Base-by-base conservation (phyloP, 1,140 invertebrate genomes). In the Teleogryllus occipitalis region DNA sequence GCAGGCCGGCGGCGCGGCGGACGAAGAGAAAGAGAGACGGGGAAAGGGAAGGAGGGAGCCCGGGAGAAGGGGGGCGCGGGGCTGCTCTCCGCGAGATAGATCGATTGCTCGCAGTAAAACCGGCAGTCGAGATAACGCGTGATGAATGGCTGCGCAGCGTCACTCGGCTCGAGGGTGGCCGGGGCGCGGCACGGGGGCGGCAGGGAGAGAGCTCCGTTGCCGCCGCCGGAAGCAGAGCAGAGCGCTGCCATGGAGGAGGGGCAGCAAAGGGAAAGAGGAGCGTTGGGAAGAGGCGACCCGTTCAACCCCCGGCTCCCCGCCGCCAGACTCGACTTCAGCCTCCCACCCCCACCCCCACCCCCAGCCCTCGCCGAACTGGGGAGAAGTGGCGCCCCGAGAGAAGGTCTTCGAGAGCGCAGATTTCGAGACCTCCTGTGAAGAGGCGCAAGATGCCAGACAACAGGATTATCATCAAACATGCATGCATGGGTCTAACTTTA, bases 91-190 rank as follows among this genome's bases (percentile, higher is more conserved):
- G 75, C 75, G 75, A 76, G 75, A 76, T 76, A 76, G 75, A 76
- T 76, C 75, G 75, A 76, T 76, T 76, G 75, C 75, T 76, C 47
- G 75, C 75, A 76, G 75, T 76, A 76, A 76, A 76, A 76, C 75
- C 75, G 75, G 75, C 75, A 76, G 75, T 76, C 75, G 75, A 76
- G 75, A 76, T 76, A 76, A 76, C 39, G 46, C 27, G 75, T 76
- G 75, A 76, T 76, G 75, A 76, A 76, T 76, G 75, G 75, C 46
- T 76, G 75, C 46, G 47, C 75, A 46, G 46, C 75, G 75, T 76
- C 75, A 76, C 75, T 47, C 47, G 75, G 74, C 18, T n/a, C 22
- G 74, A 75, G n/a, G 74, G 75, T 27, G 39, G 46, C 39, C 27
- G 47, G 27, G 18, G 47, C 39, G 47, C 39, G 46, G 75, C 75